Evolutionary conservation across 2,797 vertebrate species (phyloP), one percentile per base, ranked within the genome.

Genomic region (Hyperoplus lanceolatus): DNA sequence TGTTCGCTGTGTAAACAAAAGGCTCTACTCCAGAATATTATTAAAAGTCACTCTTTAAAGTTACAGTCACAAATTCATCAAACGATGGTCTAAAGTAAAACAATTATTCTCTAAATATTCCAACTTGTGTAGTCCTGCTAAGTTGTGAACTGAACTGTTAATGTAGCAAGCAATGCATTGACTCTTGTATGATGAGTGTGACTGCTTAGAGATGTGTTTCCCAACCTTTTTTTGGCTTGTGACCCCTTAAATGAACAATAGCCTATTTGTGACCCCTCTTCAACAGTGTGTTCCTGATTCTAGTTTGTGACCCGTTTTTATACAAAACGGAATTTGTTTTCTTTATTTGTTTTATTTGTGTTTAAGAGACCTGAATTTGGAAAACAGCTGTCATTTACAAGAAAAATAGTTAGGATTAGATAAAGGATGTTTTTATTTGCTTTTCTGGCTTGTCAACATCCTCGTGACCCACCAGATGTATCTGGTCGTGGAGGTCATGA

Each of bases 1-100:
- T 71, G 63, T 39, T 36, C 29, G 45, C 51, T 53, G 51, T 48
- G 62, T 74, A 64, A 76, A 87, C 45, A 2, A 76, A 78, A 77
- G 29, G 55, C 70, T 81, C 39, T 5, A 51, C 63, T 75, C 54
- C 39, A 80, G 57, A 68, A 71, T 77, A 5, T 6, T 39, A 63
- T 63, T 75, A 54, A 82, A 77, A 82, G 49, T 73, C 14, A 49
- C 9, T 6, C 45, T 57, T 79, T 8, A 62, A 29, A 58, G 45
- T 14, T 16, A 14, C 8, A 8, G 46, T 68, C 18, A 45, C 21
- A 21, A 64, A 38, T 29, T 41, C 12, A 3, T 18, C 16, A 48
- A 36, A 41, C 8, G n/a, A 54, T 15, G 36, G 1, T 59, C 38
- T 29, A 54, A 58, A 63, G 14, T 11, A 39, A 69, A 67, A 62